Conservation (phyloP, 2,113 vertebrate species). For the Sander vitreus region DNA sequence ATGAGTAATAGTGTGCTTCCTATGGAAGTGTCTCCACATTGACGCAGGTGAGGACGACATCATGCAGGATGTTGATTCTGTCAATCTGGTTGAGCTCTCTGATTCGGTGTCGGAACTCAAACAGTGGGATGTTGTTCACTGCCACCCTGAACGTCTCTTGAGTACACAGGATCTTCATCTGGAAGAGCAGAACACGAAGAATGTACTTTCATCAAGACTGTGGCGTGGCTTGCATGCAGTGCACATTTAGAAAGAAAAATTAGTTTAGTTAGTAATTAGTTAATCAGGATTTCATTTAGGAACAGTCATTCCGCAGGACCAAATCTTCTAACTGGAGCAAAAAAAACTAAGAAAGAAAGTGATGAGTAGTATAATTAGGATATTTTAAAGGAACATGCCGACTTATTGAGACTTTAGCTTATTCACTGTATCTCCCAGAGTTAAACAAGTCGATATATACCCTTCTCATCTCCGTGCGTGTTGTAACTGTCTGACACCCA, state of each 20-base stretch:
- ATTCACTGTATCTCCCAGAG: too few relatives aligned
- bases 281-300: neutral
- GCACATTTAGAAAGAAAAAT: neutral
- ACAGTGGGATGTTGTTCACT: conserved; percentile 82
- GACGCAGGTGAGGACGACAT: conserved; percentile 81
- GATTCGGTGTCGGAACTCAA: conserved; percentile 84
- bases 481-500: too few relatives aligned
- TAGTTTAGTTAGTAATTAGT: too few relatives aligned
- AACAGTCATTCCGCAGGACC: neutral
- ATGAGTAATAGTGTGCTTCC: neutral
- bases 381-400: neutral
- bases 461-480: too few relatives aligned
- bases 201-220: neutral
- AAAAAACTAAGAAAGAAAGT: neutral
- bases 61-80: conserved; percentile 84
- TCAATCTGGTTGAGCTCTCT: conserved; percentile 84
- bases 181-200: conserved; percentile 33
- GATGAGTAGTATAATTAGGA: neutral
- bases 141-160: conserved; percentile 80
- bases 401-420: too few relatives aligned
- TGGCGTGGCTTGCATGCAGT: neutral
- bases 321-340: neutral
- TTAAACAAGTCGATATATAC: too few relatives aligned
- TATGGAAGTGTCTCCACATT: conserved; percentile 83
- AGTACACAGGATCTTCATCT: conserved; percentile 87